phyloP scores from a whole-genome alignment of 1,140 invertebrate species.

The Trigoniulus corallinus region DNA sequence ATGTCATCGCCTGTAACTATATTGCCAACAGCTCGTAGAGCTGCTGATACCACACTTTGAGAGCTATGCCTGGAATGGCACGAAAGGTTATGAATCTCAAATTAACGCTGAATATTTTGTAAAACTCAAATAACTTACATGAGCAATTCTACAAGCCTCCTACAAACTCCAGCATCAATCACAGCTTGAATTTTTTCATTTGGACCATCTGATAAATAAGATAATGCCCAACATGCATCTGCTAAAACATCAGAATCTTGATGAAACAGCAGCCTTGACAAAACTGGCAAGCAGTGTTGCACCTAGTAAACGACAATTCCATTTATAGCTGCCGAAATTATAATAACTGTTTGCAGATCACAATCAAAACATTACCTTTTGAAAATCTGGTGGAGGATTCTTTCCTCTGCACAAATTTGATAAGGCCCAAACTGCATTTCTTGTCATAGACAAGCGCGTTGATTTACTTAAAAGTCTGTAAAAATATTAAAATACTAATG shows the following conservation, averaged over 20 bases:
- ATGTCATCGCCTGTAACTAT: conserved; percentile 95
- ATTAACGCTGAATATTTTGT: neutral
- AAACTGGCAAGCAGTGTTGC: conserved; percentile 57
- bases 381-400: conserved; percentile 86
- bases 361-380: conserved; percentile 40
- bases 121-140: conserved; percentile 38
- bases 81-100: conserved; percentile 8
- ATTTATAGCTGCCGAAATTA: neutral
- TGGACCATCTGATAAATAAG: conserved; percentile 88
- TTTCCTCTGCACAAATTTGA: conserved; percentile 94
- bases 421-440: conserved; percentile 95
- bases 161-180: conserved; percentile 87
- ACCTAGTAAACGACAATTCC: conserved; percentile 25
- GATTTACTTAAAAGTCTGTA: conserved; percentile 62
- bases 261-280: conserved; percentile 74
- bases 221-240: conserved; percentile 89
- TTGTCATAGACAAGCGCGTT: conserved; percentile 70
- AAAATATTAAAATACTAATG: conserved; percentile 18
- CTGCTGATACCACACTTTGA: conserved; percentile 84
- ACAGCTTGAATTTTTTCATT: conserved; percentile 98
- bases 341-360: neutral
- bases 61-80: conserved; percentile 53
- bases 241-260: conserved; percentile 78
- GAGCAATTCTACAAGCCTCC: conserved; percentile 81
- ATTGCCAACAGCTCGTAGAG: conserved; percentile 86